Base-by-base conservation (phyloP, 1,140 invertebrate species). In the Lepidurus couesii region DNA sequence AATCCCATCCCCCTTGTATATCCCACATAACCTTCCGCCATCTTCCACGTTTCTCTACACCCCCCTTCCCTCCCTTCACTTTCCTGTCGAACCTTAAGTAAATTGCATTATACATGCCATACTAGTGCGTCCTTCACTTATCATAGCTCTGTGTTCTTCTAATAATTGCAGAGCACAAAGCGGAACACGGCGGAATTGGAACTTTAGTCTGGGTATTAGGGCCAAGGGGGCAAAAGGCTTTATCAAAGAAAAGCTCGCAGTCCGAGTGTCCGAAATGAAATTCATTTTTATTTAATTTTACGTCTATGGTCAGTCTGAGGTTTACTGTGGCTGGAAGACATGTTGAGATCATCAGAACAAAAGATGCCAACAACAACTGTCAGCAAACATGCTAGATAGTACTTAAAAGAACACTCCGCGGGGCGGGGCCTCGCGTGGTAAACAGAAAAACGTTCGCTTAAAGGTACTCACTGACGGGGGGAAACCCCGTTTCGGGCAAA, bases 31-130 rank as follows among this genome's bases (percentile, higher is more conserved):
- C 53, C 53, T 65, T 65, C 53, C 53, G 21, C 45, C 45, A 65
- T 65, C 53, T 65, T 65, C 16, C 16, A n/a, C 53, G 53, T 65
- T 65, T 65, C 53, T 21, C 53, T 34, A 1, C 24, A 0, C 24
- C 34, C 34, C 26, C 26, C 2, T 34, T 34, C 34, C 34, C 34
- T 4, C 45, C 53, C 53, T 21, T 65, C n/a, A 65, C 53, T 65
- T 65, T 65, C 53, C 53, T 65, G 53, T 65, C 53, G 53, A 65
- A 65, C 16, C 53, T 34, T 65, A 65, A 65, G 53, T 65, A 65
- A 65, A 65, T 65, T 65, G 16, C 53, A 65, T 65, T 65, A 65
- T 65, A 65, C 53, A 65, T 65, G 53, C 53, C 53, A 21, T 21
- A 65, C 53, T 21, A 65, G 21, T 65, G 21, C 8, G 53, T 65